Conservation (phyloP, 2,797 vertebrate genomes). For the Threskiornis aethiopicus region DNA sequence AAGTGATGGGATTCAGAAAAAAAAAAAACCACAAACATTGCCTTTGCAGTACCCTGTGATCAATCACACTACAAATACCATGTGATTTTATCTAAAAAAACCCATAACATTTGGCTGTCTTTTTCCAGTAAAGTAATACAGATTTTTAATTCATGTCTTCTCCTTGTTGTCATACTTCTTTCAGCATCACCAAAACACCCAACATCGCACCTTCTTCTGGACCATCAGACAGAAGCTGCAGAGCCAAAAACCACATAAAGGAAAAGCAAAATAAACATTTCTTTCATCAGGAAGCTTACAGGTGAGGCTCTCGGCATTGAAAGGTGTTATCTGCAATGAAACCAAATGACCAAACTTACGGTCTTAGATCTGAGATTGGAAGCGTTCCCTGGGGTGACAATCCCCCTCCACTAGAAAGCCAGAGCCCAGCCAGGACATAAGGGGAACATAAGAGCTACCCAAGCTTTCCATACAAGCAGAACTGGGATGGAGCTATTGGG, state of each 20-base stretch:
- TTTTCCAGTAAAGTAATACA: not conserved
- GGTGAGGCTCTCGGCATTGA: not conserved
- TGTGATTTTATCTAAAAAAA: not conserved
- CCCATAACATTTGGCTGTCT: not conserved
- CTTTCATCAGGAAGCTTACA: constrained; percentile 25
- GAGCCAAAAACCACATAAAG: not conserved
- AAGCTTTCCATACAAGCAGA: not conserved
- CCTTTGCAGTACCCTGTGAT: not conserved
- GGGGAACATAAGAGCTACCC: not conserved
- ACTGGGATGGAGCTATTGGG: fast-evolving
- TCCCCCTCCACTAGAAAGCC: not conserved
- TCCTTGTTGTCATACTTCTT: not conserved
- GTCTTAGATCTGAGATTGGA: not conserved
- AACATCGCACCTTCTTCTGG: not conserved
- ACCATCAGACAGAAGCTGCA: not conserved
- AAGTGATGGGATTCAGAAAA: not conserved
- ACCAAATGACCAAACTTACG: fast-evolving
- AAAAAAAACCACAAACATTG: not conserved
- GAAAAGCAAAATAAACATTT: not conserved
- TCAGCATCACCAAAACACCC: not conserved
- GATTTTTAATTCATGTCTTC: not conserved
- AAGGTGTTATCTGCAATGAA: not conserved
- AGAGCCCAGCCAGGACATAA: not conserved
- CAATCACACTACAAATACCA: not conserved
- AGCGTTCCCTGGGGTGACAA: fast-evolving